Base-by-base conservation (phyloP, 1,140 invertebrate genomes). In the Drosophila subpulchrella region DNA sequence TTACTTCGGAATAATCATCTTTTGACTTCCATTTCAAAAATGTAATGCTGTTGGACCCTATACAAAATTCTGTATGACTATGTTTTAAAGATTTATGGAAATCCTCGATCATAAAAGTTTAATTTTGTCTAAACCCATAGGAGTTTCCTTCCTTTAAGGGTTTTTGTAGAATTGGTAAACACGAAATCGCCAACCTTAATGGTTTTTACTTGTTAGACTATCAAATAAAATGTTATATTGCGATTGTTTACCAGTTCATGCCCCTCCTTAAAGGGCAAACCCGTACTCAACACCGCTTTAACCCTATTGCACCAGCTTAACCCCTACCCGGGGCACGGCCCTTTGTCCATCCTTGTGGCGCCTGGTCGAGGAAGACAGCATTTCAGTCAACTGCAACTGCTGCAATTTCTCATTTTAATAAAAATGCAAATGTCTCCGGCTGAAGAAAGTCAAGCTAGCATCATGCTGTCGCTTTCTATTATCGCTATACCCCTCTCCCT, bases 391-490 rank as follows among this genome's bases (percentile, higher is more conserved):
- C 75, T 63, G 56, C 75, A 75, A 71, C 78, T 82, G 82, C 75
- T 82, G 82, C 78, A 86, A 82, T 85, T 85, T 85, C 62, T 85
- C 70, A 82, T 85, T 86, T 86, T 86, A 86, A 88, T 86, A 86
- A 86, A 86, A 86, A 86, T 88, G 83, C 82, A 86, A 86, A 86
- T 88, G 78, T 82, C 78, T 71, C 56, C 50, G 47, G 50, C 66
- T 78, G 68, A 86, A 72, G 61, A 86, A 82, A 86, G 83, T 86
- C 78, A 81, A 75, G 70, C 50, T 70, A 78, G 66, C 60, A 72
- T 41, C 48, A 34, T 24, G 17, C 41, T 54, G 30, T 56, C 47
- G 48, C 59, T 44, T 55, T 55, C 51, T 55, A 44, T 63, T 63
- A 63, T 63, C 60, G 60, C 60, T 44, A 4, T 34, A 12, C 12